Conservation (phyloP, 2,113 vertebrate species). For the Tiliqua scincoides region DNA sequence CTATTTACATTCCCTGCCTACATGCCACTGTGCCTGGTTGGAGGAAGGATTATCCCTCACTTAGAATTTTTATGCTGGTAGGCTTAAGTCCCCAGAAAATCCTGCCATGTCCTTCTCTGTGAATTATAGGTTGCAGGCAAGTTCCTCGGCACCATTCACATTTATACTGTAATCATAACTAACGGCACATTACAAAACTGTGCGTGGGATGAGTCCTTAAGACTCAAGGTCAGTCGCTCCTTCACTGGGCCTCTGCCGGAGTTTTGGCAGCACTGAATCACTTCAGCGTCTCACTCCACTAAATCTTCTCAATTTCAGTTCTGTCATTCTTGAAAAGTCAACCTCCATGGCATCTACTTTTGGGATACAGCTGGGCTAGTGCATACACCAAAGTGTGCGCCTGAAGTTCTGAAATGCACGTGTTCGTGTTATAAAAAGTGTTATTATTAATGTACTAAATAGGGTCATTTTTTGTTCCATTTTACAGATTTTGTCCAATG, state of each 20-base stretch:
- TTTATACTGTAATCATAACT: slow-evolving; percentile 17
- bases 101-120: not conserved
- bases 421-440: not conserved
- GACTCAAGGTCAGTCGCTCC: not conserved
- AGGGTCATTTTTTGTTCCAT: no score
- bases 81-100: not conserved
- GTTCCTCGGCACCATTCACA: not conserved
- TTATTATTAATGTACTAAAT: not conserved
- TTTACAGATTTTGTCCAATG: not conserved
- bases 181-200: not conserved
- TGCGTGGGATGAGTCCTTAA: not conserved
- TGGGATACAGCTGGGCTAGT: not conserved
- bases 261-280: not conserved
- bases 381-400: not conserved
- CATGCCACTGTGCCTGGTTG: not conserved
- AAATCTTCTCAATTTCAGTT: not conserved
- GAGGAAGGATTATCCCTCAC: not conserved
- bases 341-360: not conserved
- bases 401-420: not conserved
- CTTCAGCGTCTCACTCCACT: not conserved
- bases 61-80: not conserved
- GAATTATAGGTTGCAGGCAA: slow-evolving; percentile 13
- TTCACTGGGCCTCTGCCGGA: not conserved
- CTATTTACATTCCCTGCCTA: not conserved
- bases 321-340: not conserved